Conservation (phyloP, 1,140 invertebrate species). For the silkworm (Bombyx mori) region ASM3026992v2 NC_085110.1:10396001-10396500, state of each 20-base stretch:
- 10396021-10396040: too few relatives aligned
- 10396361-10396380: constrained; percentile 41
- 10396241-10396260: too few relatives aligned
- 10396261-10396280: not conserved
- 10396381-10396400: constrained; percentile 43
- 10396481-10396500: constrained; percentile 70
- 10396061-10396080: too few relatives aligned
- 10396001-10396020: too few relatives aligned
- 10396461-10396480: constrained; percentile 68
- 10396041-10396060: too few relatives aligned
- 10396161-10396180: constrained; percentile 48
- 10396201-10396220: constrained; percentile 57
- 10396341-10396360: constrained; percentile 6
- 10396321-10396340: constrained; percentile 1
- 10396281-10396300: constrained; percentile 1
- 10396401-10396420: constrained; percentile 45
- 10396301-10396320: not conserved
- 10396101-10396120: too few relatives aligned
- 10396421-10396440: constrained; percentile 39
- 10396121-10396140: too few relatives aligned
- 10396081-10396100: too few relatives aligned
- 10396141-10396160: constrained; percentile 6
- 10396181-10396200: constrained; percentile 39
- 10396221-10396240: constrained; percentile 59
- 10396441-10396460: constrained; percentile 55